phyloP scores from a whole-genome alignment of 2,113 vertebrate genomes.

The Marmota flaviventris region DNA sequence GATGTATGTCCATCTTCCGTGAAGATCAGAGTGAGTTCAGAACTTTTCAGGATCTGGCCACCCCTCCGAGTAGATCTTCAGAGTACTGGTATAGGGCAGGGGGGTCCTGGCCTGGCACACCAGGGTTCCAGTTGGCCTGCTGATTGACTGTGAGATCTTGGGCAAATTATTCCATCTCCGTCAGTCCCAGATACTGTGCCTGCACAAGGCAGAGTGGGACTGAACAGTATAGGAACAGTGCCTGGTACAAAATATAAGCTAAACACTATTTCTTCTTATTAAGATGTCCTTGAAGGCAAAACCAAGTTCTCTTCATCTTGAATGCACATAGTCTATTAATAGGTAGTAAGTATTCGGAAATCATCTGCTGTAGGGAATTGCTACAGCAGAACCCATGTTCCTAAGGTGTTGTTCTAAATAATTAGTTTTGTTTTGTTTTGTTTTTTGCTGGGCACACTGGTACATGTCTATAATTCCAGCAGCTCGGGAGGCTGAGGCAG shows the following conservation, averaged over 20 bases:
- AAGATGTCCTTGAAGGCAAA: background rate
- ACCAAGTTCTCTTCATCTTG: constrained; percentile 18
- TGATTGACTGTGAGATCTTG: background rate
- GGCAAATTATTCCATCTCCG: background rate
- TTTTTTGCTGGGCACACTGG: no score
- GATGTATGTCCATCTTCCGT: background rate
- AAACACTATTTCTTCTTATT: background rate
- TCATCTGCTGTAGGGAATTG: background rate
- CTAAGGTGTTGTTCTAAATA: background rate
- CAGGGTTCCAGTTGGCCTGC: background rate
- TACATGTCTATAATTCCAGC: no score
- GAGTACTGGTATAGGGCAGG: background rate
- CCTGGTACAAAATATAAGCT: background rate
- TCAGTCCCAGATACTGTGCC: background rate
- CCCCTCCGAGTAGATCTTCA: background rate
- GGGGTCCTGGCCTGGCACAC: background rate
- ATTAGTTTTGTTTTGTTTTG: no score
- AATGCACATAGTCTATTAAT: background rate
- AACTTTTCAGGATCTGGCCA: background rate
- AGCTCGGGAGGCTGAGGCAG: no score
- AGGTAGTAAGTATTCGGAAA: background rate
- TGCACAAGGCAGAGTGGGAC: background rate
- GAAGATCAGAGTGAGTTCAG: background rate
- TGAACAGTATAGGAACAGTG: background rate
- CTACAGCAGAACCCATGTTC: background rate